Conservation (phyloP, 2,888 invertebrate species). For the Metellina segmentata region DNA sequence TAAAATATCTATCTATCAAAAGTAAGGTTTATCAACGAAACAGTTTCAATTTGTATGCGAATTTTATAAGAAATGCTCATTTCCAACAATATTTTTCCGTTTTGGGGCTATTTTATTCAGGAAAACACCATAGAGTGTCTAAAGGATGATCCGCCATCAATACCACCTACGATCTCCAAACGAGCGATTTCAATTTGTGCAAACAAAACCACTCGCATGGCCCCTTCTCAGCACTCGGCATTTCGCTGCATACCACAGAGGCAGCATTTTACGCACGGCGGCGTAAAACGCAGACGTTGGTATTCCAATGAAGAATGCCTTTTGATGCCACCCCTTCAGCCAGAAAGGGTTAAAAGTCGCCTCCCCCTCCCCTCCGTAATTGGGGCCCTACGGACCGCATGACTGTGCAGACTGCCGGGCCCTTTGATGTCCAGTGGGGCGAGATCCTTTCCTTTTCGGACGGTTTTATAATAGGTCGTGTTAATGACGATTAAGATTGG, state of each 20-base stretch:
- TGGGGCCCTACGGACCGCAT: constrained; percentile 24
- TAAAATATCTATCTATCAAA: too few species aligned
- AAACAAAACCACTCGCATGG: neutral
- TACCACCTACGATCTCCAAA: neutral
- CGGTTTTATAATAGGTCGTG: constrained; percentile 53
- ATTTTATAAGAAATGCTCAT: neutral
- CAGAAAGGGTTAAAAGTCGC: constrained; percentile 67
- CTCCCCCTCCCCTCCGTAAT: constrained; percentile 3
- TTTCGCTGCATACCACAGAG: neutral
- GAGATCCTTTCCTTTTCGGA: constrained; percentile 31
- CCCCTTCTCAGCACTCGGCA: neutral
- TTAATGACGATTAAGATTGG: constrained; percentile 59
- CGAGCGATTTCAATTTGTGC: constrained; percentile 24
- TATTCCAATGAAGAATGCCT: constrained; percentile 41
- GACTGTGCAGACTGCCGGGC: constrained; percentile 25
- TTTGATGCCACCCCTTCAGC: constrained; percentile 54
- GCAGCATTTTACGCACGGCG: neutral
- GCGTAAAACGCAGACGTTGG: constrained; percentile 47
- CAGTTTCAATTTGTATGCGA: too few species aligned
- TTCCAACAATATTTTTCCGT: neutral
- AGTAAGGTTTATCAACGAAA: too few species aligned
- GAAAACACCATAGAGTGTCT: neutral
- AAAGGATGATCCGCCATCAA: too few species aligned
- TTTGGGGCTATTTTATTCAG: too few species aligned
- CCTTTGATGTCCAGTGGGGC: constrained; percentile 26